These are phyloP conservation scores for Hyperoplus immaculatus DNA, from an alignment of 2,797 vertebrate species.

Conservation along the genomic window DNA sequence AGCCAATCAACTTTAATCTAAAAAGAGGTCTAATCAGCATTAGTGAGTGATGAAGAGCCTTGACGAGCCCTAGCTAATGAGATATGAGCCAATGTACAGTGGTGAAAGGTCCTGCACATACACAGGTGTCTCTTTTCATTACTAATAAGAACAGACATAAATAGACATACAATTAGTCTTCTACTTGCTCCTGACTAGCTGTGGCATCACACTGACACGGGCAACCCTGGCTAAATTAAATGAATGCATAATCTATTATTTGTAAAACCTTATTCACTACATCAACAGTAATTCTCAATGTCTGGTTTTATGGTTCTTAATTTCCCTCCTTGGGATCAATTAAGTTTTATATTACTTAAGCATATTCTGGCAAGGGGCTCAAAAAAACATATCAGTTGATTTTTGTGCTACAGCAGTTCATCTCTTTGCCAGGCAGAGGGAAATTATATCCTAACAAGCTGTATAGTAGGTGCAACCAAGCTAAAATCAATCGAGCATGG, in stretches of 20 bases:
- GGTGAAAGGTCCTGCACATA: not conserved
- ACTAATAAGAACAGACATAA: not conserved
- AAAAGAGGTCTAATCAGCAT: slow-evolving; percentile 6
- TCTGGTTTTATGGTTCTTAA: not conserved
- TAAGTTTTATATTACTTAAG: not conserved
- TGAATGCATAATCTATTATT: not conserved
- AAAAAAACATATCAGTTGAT: not conserved
- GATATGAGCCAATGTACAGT: not conserved
- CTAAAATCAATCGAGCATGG: slow-evolving; percentile 6
- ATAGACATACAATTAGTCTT: no score
- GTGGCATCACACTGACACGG: not conserved
- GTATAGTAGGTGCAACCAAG: slow-evolving; percentile 15
- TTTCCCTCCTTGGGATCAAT: not conserved
- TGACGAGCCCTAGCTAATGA: slow-evolving; percentile 11
- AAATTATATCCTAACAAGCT: slow-evolving; percentile 12
- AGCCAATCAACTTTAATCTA: not conserved
- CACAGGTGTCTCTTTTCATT: not conserved
- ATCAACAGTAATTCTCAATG: not conserved
- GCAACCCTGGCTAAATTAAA: slow-evolving; percentile 4
- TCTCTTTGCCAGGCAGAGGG: not conserved
- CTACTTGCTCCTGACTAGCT: not conserved
- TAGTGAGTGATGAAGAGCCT: slow-evolving; percentile 1
- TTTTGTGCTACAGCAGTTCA: not conserved
- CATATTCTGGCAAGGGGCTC: not conserved
- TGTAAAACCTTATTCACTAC: not conserved